A percentile compares a stretch with the other conserved stretches of the same genome.
phyloP scores from a whole-genome alignment of 2,113 vertebrate genomes.

The Sylvilagus bachmani region DNA sequence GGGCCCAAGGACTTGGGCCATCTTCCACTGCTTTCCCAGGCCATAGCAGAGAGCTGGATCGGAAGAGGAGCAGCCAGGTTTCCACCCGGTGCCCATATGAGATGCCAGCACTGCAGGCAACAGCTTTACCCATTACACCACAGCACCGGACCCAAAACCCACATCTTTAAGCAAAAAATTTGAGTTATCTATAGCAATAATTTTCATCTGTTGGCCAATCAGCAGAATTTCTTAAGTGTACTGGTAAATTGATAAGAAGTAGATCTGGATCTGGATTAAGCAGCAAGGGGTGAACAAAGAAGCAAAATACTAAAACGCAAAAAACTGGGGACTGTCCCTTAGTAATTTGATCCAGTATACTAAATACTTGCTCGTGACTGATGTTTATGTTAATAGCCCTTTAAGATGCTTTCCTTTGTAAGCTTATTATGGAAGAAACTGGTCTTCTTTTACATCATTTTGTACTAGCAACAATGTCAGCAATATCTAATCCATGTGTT shows the following conservation, averaged over 20 bases:
- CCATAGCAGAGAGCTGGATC: too few species aligned
- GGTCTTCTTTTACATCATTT: not conserved
- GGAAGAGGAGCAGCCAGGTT: too few species aligned
- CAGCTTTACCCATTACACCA: too few species aligned
- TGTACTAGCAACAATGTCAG: not conserved
- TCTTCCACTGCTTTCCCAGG: too few species aligned
- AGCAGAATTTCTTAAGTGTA: slow-evolving; percentile 58
- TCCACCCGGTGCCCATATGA: too few species aligned
- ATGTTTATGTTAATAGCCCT: not conserved
- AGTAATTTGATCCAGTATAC: slow-evolving; percentile 30
- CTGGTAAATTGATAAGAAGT: slow-evolving; percentile 12
- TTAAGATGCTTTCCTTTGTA: not conserved
- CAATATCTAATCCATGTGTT: not conserved
- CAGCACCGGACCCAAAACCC: not conserved
- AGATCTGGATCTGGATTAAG: slow-evolving; percentile 47
- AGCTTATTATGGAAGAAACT: not conserved
- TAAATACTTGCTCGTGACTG: not conserved
- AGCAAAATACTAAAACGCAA: slow-evolving; percentile 43
- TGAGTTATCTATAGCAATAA: not conserved
- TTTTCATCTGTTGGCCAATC: slow-evolving; percentile 16
- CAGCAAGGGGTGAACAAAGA: slow-evolving; percentile 1
- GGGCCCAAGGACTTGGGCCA: too few species aligned
- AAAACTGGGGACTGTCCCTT: not conserved
- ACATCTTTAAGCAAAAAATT: slow-evolving; percentile 69
- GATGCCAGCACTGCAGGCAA: too few species aligned